A percentile compares a stretch with the other conserved stretches of the same genome.
Conservation (phyloP, 2,113 vertebrate genomes). For the Erpornis zantholeuca region DNA sequence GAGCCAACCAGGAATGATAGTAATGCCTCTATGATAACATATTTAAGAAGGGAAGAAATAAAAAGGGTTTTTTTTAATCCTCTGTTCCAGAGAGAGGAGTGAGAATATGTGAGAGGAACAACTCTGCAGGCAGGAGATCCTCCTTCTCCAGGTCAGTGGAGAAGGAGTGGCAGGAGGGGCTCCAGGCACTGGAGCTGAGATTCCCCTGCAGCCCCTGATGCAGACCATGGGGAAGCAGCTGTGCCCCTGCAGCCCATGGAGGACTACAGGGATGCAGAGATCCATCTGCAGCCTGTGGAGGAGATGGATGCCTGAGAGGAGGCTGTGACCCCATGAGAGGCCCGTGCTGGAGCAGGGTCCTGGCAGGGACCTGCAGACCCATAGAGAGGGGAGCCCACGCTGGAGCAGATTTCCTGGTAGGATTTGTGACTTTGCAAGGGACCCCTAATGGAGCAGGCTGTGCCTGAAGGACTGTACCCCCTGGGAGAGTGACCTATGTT, state of each 20-base stretch:
- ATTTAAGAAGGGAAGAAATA: not conserved
- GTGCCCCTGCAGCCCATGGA: not conserved
- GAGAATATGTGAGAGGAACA: not conserved
- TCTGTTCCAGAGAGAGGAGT: not conserved
- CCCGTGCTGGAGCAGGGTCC: not conserved
- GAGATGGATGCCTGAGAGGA: not conserved
- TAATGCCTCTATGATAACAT: not conserved
- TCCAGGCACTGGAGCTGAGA: not conserved
- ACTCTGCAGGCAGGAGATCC: not conserved
- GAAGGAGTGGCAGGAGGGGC: not conserved
- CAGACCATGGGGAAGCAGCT: not conserved
- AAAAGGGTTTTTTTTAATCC: accelerated
- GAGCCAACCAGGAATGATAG: not conserved
- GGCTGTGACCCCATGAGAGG: not conserved
- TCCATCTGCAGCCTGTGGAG: not conserved
- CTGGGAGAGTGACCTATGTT: not conserved
- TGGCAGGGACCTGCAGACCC: not conserved
- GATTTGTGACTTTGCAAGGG: not conserved
- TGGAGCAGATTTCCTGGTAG: not conserved
- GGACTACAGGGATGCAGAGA: not conserved
- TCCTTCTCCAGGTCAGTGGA: not conserved
- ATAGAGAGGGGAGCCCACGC: accelerated
- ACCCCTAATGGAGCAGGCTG: not conserved
- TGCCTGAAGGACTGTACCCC: not conserved
- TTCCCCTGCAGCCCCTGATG: accelerated